These are phyloP conservation scores for Kryptolebias ocellatus DNA, from an alignment of 2,797 vertebrate species.

Conservation along the genomic window DNA sequence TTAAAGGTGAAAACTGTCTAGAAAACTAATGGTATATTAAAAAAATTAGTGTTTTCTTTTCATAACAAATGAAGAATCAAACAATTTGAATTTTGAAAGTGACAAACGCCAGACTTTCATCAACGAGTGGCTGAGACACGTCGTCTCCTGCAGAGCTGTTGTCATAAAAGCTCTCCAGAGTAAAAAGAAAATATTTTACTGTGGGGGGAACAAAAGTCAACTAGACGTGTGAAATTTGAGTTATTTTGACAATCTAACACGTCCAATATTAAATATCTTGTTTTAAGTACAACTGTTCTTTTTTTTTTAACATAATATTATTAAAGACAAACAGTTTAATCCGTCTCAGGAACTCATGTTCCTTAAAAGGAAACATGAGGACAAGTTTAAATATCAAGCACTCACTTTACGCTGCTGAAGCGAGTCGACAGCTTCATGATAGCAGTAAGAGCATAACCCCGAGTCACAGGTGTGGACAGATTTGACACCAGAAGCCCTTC, in stretches of 20 bases:
- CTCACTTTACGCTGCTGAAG: constrained; percentile 96
- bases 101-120: neutral
- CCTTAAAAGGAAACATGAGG: neutral
- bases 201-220: neutral
- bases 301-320: no score
- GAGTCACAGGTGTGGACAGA: constrained; percentile 93
- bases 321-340: no score
- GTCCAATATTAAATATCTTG: neutral
- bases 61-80: neutral
- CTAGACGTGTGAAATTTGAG: no score
- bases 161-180: neutral
- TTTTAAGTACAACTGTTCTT: no score
- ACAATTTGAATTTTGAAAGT: neutral
- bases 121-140: neutral
- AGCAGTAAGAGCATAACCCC: constrained; percentile 95
- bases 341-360: no score
- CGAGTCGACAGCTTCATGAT: constrained; percentile 99
- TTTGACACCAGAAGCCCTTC: constrained; percentile 96
- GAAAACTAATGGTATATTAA: no score
- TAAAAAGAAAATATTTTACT: neutral
- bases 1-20: neutral
- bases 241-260: neutral
- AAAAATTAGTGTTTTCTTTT: neutral
- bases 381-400: constrained; percentile 14
- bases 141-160: neutral